These are phyloP conservation scores for Nemotelus pantherinus DNA, from an alignment of 2,888 invertebrate species.

Conservation along the genomic window DNA sequence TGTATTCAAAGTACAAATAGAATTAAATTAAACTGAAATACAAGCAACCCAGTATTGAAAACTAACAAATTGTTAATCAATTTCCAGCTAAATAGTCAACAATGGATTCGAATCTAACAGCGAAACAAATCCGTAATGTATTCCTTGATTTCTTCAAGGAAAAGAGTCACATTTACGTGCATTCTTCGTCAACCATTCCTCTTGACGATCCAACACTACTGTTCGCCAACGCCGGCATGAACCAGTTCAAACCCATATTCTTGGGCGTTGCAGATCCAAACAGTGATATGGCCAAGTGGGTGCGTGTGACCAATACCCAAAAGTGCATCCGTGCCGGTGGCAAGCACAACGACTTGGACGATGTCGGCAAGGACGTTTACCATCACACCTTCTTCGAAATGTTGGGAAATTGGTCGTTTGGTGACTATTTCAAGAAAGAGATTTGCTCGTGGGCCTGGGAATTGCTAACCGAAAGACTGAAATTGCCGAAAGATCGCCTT, in stretches of 20 bases:
- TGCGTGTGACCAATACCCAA: slow-evolving; percentile 92
- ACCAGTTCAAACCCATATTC: slow-evolving; percentile 99
- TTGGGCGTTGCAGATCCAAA: slow-evolving; percentile 95
- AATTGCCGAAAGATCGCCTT: slow-evolving; percentile 84
- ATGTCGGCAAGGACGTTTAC: slow-evolving; percentile 99
- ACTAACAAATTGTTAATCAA: no score
- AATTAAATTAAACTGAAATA: no score
- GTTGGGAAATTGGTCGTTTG: slow-evolving; percentile 99
- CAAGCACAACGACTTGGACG: slow-evolving; percentile 99
- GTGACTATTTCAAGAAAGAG: slow-evolving; percentile 99
- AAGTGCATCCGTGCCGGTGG: slow-evolving; percentile 99
- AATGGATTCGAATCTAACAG: slow-evolving; percentile 63
- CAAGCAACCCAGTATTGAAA: no score
- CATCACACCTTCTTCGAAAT: slow-evolving; percentile 99
- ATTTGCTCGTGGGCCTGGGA: slow-evolving; percentile 99
- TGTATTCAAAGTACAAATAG: no score
- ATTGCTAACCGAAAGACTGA: slow-evolving; percentile 82
- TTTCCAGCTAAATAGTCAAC: not conserved
- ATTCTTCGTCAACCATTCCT: slow-evolving; percentile 97
- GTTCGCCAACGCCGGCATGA: slow-evolving; percentile 99
- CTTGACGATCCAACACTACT: slow-evolving; percentile 97
- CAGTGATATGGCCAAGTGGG: slow-evolving; percentile 91
- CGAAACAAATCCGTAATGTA: slow-evolving; percentile 82
- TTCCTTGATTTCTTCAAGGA: slow-evolving; percentile 92
- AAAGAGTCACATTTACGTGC: slow-evolving; percentile 91